Conservation (phyloP, 1,140 invertebrate species). For the Steinernema khuongi region DNA sequence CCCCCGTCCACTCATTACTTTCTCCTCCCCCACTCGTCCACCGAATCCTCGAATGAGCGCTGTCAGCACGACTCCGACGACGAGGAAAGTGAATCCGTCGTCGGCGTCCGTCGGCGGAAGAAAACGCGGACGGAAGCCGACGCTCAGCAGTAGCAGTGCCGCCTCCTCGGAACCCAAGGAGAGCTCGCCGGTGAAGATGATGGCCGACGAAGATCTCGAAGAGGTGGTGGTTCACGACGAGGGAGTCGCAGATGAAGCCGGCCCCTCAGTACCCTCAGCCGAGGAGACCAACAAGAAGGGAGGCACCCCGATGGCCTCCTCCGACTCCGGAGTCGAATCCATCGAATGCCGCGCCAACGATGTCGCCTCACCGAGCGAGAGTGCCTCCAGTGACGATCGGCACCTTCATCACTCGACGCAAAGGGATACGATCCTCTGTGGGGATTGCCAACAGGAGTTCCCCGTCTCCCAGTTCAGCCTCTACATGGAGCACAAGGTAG, state of each 20-base stretch:
- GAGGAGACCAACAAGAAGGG: conserved; percentile 21
- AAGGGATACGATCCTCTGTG: conserved; percentile 50
- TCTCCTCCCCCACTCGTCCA: not conserved
- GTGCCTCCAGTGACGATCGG: conserved; percentile 13
- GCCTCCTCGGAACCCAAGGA: conserved; percentile 9
- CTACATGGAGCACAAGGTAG: conserved; percentile 57
- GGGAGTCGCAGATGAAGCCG: conserved; percentile 8
- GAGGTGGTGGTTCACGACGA: conserved; percentile 23
- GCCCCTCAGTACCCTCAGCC: conserved; percentile 10
- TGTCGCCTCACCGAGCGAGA: conserved; percentile 3
- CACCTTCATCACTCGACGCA: conserved; percentile 11
- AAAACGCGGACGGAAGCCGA: conserved; percentile 12
- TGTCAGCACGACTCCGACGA: conserved; percentile 6
- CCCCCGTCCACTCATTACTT: not conserved
- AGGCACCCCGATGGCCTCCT: conserved; percentile 52
- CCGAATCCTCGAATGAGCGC: not conserved
- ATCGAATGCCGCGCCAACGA: not conserved
- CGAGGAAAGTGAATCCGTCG: conserved; percentile 7
- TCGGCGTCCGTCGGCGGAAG: conserved; percentile 15
- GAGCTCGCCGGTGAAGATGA: not conserved
- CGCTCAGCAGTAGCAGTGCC: not conserved
- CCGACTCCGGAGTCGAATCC: conserved; percentile 50
- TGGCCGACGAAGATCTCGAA: conserved; percentile 2
- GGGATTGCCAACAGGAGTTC: conserved; percentile 47
- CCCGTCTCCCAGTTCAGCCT: conserved; percentile 40